Conservation (phyloP, 2,888 invertebrate genomes). For the Tiliacea citrago region DNA sequence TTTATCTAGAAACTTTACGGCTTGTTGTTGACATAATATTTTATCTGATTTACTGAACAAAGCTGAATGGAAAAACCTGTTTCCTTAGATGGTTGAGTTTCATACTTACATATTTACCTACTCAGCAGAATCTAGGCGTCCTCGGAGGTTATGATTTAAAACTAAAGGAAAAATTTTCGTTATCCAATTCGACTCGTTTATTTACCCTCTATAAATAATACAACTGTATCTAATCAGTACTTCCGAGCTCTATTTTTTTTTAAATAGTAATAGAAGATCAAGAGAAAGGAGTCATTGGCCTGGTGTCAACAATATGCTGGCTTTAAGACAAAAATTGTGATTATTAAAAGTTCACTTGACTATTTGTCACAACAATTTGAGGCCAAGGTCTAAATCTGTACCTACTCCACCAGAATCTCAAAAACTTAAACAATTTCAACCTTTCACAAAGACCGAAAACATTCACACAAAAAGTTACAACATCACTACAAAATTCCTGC, state of each 20-base stretch:
- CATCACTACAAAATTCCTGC: neutral
- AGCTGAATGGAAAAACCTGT: neutral
- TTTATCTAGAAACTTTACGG: neutral
- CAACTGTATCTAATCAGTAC: neutral
- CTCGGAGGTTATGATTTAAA: neutral
- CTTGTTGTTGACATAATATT: neutral
- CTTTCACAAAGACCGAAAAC: neutral
- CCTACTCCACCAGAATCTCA: neutral
- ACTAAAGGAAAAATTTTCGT: neutral
- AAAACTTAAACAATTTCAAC: neutral
- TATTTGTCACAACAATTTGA: neutral
- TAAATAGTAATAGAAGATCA: neutral
- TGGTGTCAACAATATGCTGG: neutral
- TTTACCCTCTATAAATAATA: neutral
- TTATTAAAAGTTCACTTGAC: neutral
- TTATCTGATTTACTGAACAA: conserved; percentile 3
- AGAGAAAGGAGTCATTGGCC: too few relatives aligned
- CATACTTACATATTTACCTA: neutral
- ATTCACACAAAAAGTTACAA: neutral
- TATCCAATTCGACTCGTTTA: neutral
- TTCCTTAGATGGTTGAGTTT: neutral
- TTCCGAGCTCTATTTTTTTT: neutral
- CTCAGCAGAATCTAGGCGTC: neutral
- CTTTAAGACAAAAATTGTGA: neutral
- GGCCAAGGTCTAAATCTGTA: neutral